These are phyloP conservation scores for Allacma fusca DNA, from an alignment of 2,888 invertebrate genomes.

Conservation along the genomic window DNA sequence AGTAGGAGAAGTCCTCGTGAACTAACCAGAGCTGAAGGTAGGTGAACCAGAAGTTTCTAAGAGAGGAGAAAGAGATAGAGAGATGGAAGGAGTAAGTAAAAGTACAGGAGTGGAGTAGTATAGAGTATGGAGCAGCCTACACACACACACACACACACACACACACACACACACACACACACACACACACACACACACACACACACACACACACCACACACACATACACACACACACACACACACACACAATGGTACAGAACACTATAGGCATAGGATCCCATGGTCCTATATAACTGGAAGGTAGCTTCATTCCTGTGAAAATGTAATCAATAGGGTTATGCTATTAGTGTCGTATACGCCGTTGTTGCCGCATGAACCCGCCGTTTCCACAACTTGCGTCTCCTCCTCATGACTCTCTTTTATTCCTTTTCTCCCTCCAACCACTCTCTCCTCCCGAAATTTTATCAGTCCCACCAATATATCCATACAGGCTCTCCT, in stretches of 20 bases:
- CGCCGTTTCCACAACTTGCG: constrained; percentile 10
- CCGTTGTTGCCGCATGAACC: constrained; percentile 45
- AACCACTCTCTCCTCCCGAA: too few relatives aligned
- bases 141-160: too few relatives aligned
- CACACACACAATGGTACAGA: too few relatives aligned
- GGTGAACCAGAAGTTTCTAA: constrained; percentile 1
- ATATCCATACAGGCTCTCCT: too few relatives aligned
- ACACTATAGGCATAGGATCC: neutral
- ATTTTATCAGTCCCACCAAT: too few relatives aligned
- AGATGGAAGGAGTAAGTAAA: constrained; percentile 16
- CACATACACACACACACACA: too few relatives aligned
- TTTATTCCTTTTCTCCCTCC: neutral
- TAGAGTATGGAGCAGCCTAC: too few relatives aligned
- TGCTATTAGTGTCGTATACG: constrained; percentile 50
- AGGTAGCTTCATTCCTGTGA: constrained; percentile 43
- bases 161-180: too few relatives aligned
- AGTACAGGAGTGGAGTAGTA: neutral
- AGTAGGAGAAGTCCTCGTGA: neutral
- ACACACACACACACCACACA: too few relatives aligned
- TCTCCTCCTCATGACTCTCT: neutral
- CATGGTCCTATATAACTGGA: neutral
- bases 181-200: too few relatives aligned
- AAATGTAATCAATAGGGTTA: constrained; percentile 53
- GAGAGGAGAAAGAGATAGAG: constrained; percentile 22
- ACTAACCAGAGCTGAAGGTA: constrained; percentile 3